phyloP scores from a whole-genome alignment of 1,140 invertebrate genomes.

The Glomeris maerens region DNA sequence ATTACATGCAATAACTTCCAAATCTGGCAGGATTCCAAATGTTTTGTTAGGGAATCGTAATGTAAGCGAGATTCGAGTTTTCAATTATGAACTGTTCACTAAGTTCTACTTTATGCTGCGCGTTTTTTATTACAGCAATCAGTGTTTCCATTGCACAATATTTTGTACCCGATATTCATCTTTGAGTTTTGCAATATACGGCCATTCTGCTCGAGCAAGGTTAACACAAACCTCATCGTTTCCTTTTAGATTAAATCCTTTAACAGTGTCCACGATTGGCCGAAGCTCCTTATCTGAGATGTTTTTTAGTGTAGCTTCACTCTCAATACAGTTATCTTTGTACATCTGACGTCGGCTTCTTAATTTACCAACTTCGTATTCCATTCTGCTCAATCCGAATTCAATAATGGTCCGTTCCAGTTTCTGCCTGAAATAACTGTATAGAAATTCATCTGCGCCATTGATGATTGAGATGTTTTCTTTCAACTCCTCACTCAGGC shows the following conservation, averaged over 20 bases:
- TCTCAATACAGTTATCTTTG: conserved; percentile 4
- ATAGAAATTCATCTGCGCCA: conserved; percentile 25
- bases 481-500: conserved; percentile 9
- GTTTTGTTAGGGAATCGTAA: too few relatives aligned
- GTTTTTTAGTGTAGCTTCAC: background rate
- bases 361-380: conserved; percentile 17
- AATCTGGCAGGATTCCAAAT: too few relatives aligned
- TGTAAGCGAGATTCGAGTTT: too few relatives aligned
- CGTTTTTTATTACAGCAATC: too few relatives aligned
- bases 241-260: background rate
- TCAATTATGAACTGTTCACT: too few relatives aligned
- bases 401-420: conserved; percentile 21
- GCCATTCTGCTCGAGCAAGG: conserved; percentile 8
- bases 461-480: conserved; percentile 20
- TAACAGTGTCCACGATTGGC: conserved; percentile 1
- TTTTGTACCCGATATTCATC: too few relatives aligned
- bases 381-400: conserved; percentile 25
- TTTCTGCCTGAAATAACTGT: conserved; percentile 25
- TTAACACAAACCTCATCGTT: conserved; percentile 7
- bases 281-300: conserved; percentile 3
- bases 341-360: background rate
- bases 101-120: too few relatives aligned
- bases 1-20: too few relatives aligned
- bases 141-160: too few relatives aligned
- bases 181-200: conserved; percentile 3